Base-by-base conservation (phyloP, 2,113 vertebrate genomes). In the Meriones unguiculatus region DNA sequence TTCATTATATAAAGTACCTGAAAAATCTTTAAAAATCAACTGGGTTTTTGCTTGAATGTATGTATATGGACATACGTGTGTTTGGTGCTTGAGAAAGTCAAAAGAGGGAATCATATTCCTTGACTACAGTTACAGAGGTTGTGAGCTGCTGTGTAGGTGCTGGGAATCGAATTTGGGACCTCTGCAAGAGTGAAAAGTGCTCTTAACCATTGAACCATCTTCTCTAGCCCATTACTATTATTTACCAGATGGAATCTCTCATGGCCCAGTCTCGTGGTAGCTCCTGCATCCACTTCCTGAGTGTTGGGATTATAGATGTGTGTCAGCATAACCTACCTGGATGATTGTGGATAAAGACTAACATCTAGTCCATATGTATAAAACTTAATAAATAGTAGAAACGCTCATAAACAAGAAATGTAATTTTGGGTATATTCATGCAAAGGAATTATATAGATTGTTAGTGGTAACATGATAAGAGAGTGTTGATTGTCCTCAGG, bases 401-500 rank as follows among this genome's bases (percentile, higher is more conserved):
- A 65, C 72, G 57, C 2, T 75, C 76, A 89, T 85, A 24, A 52
- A 32, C 2, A 76, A 75, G 67, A 85, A 93, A 86, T 86, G 38
- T 14, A 90, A 38, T 70, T 64, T 54, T 38, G 57, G 24, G 54
- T 11, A 77, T 28, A 70, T 93, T n/a, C 17, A 76, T 38, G 32
- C 38, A 75, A 54, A 76, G 15, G 20, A 57, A 41, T 92, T 89
- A 41, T 41, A 17, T 64, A 5, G 13, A 7, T 46, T 91, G n/a
- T 72, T 75, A 93, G 78, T 93, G 84, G 80, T 82, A 64, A 89
- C 35, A 38, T 77, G 85, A 57, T 13, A 81, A 17, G 75, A 82
- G 67, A 77, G 50, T 72, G 20, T 57, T 57, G 73, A 76, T 59
- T 89, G 17, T 87, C 13, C 11, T 22, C 86, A 64, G 67, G 87